Evolutionary conservation across 2,797 vertebrate genomes (phyloP), one percentile per base, ranked within the genome.

Genomic region (Molossus alvarezi): DNA sequence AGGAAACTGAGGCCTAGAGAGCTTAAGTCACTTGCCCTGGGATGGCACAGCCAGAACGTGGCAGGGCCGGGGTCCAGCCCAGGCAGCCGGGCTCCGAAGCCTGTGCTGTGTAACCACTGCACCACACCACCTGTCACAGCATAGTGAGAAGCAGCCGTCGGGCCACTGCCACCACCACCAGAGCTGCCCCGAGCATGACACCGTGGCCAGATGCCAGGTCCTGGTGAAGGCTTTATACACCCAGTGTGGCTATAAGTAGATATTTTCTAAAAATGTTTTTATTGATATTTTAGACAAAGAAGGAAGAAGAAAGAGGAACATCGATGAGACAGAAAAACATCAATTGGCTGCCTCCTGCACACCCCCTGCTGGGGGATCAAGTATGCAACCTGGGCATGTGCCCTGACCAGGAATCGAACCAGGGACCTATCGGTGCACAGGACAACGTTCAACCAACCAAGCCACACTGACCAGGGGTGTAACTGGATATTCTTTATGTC

Each of bases 81-180:
- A 64, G 88, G 13, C 9, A 11, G 33, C 5, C 0, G 0, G 29
- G 84, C n/a, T 21, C 57, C 0, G 12, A 37, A 45, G 21, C 29
- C 27, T 2, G 15, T 0, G 23, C 77, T 37, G 5, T 5, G 60
- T 12, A 3, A 76, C 23, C 33, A 18, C 41, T 0, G 5, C 3
- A 15, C 33, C 67, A n/a, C 8, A 3, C 10, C 2, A 4, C 23
- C 65, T 25, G 17, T 55, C 69, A 20, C 1, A 1, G 9, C 81
- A 0, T 0, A 3, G 37, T 10, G 0, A 67, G 21, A 27, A 12
- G 62, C 7, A 14, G 57, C 29, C 14, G 18, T 1, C 0, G 5
- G 88, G 83, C n/a, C 27, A 2, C 6, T 0, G 20, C 48, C 25
- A 5, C 41, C 72, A 11, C 9, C 37, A 11, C 33, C 6, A 12